Evolutionary conservation across 2,113 vertebrate species (phyloP), one percentile per base, ranked within the genome.

Genomic region (Lophura nycthemera): DNA sequence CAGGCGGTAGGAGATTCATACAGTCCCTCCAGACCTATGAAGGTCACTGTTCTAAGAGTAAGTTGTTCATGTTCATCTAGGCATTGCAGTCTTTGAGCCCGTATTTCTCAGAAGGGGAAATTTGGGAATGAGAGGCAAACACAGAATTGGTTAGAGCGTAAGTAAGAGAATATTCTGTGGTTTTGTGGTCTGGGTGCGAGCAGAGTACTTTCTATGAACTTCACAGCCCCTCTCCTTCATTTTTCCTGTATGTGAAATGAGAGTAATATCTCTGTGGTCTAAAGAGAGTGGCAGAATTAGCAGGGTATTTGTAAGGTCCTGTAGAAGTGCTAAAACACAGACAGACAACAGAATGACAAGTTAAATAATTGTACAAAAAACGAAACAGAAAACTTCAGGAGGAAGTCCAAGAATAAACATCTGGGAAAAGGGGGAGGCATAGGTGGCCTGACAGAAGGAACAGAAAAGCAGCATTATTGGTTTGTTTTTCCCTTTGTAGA

Each of bases 401-500:
- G 27, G 20, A 71, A 54, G 21, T 47, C 88, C 86, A 74, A 80
- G 70, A 88, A 67, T 70, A 91, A 85, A 89, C 84, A 83, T 91
- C 95, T 75, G 69, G 32, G 32, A 76, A 72, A 88, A 83, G 43
- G 34, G 11, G 63, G 25, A 59, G 9, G 30, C 60, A 86, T 59
- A 70, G 73, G 40, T 86, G 67, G 61, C 17, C 54, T 83, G 63
- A 76, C 83, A 95, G 84, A 96, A 96, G 79, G 92, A 96, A 94
- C n/a, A 91, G 92, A 88, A 95, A 95, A 94, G 52, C 45, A 92
- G 60, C 64, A 65, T 59, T 87, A 80, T 73, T 89, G 43, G 57
- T 75, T 95, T 92, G 71, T 50, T 96, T 96, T 93, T 94, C 57
- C 52, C 57, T 88, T 75, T 93, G 67, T 81, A 91, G 42, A 80